A percentile compares a stretch with the other conserved stretches of the same genome.
phyloP scores from a whole-genome alignment of 2,888 invertebrate genomes.

The Timema cristinae region DNA sequence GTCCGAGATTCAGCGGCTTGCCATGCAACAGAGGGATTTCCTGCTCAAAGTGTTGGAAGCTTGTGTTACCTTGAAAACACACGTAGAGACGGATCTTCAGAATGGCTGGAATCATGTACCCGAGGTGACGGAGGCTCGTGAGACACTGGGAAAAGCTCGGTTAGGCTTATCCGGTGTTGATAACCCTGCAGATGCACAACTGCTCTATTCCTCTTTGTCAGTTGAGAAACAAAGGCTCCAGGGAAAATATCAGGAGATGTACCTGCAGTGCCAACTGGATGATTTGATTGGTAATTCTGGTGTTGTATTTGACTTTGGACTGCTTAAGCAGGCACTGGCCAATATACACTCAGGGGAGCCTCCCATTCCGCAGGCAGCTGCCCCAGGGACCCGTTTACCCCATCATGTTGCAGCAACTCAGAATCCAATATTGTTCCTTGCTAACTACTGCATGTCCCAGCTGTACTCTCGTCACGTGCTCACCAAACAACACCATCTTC shows the following conservation, averaged over 20 bases:
- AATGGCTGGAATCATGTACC: slow-evolving; percentile 61
- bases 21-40: slow-evolving; percentile 67
- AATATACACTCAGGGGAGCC: slow-evolving; percentile 58
- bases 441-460: slow-evolving; percentile 73
- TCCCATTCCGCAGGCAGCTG: slow-evolving; percentile 40
- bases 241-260: slow-evolving; percentile 65
- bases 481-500: slow-evolving; percentile 51
- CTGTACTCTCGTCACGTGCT: slow-evolving; percentile 62
- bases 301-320: slow-evolving; percentile 62
- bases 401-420: slow-evolving; percentile 40
- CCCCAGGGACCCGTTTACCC: slow-evolving; percentile 30
- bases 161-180: slow-evolving; percentile 57
- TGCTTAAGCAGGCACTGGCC: slow-evolving; percentile 62
- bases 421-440: slow-evolving; percentile 67
- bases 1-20: slow-evolving; percentile 65
- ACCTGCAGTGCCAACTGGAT: slow-evolving; percentile 66
- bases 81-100: slow-evolving; percentile 69
- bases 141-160: slow-evolving; percentile 58
- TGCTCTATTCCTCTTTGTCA: slow-evolving; percentile 56
- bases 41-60: slow-evolving; percentile 68
- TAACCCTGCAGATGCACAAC: slow-evolving; percentile 57
- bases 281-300: slow-evolving; percentile 64
- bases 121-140: slow-evolving; percentile 62
- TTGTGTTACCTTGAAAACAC: slow-evolving; percentile 67
- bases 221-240: slow-evolving; percentile 64